Evolutionary conservation across 2,888 invertebrate species (phyloP).

Genomic region (Ptilodon capucinus): DNA sequence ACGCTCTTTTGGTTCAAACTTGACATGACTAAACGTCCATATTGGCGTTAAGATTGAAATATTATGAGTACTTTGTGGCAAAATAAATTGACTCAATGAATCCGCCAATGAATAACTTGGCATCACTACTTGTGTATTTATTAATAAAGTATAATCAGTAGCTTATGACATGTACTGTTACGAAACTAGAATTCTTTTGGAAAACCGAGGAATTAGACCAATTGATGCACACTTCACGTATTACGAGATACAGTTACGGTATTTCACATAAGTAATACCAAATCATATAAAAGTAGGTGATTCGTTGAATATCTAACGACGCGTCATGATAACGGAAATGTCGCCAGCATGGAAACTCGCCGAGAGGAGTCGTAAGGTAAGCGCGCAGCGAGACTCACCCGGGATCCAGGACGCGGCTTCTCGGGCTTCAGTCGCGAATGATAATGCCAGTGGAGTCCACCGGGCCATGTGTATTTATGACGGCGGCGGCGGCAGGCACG

Average conservation of each 20-base stretch:
- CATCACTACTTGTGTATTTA: no score
- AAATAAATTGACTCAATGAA: no score
- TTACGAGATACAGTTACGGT: background rate
- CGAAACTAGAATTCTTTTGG: no score
- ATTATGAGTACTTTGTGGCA: no score
- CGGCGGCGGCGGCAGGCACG: constrained; percentile 52
- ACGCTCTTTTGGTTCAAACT: no score
- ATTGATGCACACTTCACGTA: background rate
- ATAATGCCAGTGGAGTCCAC: constrained; percentile 42
- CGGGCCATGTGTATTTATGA: constrained; percentile 61
- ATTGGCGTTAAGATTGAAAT: no score
- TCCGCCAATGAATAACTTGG: no score
- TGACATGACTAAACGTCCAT: no score
- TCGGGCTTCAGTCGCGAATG: constrained; percentile 38
- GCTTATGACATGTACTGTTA: no score
- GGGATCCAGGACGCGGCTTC: constrained; percentile 29
- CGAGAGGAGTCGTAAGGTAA: constrained; percentile 12
- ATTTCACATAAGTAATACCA: background rate
- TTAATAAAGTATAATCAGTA: no score
- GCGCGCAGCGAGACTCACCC: constrained; percentile 69
- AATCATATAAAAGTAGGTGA: background rate
- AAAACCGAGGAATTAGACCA: no score
- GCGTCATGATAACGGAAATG: constrained; percentile 39
- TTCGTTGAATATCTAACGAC: constrained; percentile 9
- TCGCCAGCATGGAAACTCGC: constrained; percentile 47